A percentile compares a stretch with the other conserved stretches of the same genome.
Evolutionary conservation across 2,888 invertebrate species (phyloP).

Genomic region (Hyposoter didymator): DNA sequence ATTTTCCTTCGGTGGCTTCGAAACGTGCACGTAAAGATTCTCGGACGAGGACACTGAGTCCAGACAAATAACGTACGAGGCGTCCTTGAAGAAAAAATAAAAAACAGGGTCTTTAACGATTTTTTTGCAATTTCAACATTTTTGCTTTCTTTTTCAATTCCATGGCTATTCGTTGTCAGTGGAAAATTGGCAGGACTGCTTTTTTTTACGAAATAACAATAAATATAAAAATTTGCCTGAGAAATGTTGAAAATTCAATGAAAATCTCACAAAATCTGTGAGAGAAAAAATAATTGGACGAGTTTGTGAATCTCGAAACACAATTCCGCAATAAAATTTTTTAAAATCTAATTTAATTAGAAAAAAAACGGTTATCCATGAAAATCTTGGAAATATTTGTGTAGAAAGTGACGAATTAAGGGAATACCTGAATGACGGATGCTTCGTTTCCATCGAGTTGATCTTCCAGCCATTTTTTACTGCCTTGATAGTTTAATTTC

Average conservation of each 20-base stretch:
- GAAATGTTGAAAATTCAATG: no score
- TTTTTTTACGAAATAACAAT: no score
- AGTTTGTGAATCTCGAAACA: neutral
- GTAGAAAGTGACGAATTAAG: neutral
- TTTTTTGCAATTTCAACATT: neutral
- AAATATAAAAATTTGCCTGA: no score
- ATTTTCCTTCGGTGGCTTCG: slow-evolving; percentile 96
- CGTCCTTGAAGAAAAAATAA: slow-evolving; percentile 87
- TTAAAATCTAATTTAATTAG: neutral
- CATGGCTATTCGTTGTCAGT: neutral
- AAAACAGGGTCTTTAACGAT: neutral
- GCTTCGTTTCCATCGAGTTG: slow-evolving; percentile 92
- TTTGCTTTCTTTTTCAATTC: neutral
- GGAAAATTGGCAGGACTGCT: neutral
- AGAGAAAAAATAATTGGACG: neutral
- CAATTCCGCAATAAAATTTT: neutral
- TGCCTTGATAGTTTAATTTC: slow-evolving; percentile 96
- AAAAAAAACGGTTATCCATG: neutral
- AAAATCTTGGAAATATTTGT: slow-evolving; percentile 53
- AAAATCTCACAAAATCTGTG: no score
- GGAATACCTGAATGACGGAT: slow-evolving; percentile 89
- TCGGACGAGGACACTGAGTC: slow-evolving; percentile 91
- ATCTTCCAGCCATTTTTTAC: slow-evolving; percentile 98
- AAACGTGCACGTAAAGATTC: slow-evolving; percentile 94
- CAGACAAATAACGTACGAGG: slow-evolving; percentile 95